Base-by-base conservation (phyloP, 2,888 invertebrate species). In the Tuta absoluta region DNA sequence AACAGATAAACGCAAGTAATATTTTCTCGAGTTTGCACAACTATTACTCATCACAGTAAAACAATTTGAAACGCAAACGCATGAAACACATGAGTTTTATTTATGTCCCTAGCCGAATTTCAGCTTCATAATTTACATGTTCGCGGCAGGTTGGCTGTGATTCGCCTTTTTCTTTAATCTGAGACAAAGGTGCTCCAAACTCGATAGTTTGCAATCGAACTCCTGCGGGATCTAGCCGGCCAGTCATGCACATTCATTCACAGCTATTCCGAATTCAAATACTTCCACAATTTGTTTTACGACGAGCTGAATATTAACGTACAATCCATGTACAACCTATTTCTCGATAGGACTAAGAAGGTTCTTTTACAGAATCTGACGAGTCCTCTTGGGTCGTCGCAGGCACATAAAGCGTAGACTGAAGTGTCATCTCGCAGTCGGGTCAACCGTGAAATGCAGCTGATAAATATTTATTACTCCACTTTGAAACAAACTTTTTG, bases 391-490 rank as follows among this genome's bases (percentile, higher is more conserved):
- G 63, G 58, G 63, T 33, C 57, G 64, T 64, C 63, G 51, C 65
- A 67, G 66, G 68, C 67, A 75, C 77, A 77, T 72, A 73, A 64
- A 64, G 71, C 64, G 63, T 66, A 67, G 51, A 65, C 63, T 65
- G 66, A 65, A 70, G 71, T 72, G 72, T 74, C 75, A 74, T 73
- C 72, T 64, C 65, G 67, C 37, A 38, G 62, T 61, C 69, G 68
- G 69, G 74, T 75, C 72, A 75, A 68, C 71, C 71, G 71, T 70
- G 70, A 77, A 79, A 78, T 66, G 68, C 65, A 64, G 62, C 64
- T 69, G 65, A 70, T 74, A 72, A 74, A 76, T 76, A 75, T 74
- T 76, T 72, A 73, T 66, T 65, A 60, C 58, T 67, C 10, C 41
- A 48, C 63, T 65, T 57, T 45, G 41, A 57, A 59, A 63, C 53